Conservation (phyloP, 2,888 invertebrate species). For the Agonopterix subpropinquella region DNA sequence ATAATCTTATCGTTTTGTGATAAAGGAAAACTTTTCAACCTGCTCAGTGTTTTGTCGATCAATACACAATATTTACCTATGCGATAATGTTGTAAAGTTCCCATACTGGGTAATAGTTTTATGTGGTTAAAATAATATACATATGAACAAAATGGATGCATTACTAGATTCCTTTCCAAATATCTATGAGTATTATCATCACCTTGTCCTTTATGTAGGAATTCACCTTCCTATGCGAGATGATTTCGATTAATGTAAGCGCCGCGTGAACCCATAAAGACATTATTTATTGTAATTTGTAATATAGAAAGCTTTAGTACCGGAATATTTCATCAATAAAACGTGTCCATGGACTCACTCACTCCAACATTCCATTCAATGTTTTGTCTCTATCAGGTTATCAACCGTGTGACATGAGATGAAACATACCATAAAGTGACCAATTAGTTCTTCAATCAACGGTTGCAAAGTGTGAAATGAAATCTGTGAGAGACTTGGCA, state of each 20-base stretch:
- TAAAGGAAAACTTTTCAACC: slow-evolving; percentile 47
- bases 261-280: slow-evolving; percentile 1
- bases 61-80: slow-evolving; percentile 23
- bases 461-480: slow-evolving; percentile 45
- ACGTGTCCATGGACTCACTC: background rate
- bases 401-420: slow-evolving; percentile 3
- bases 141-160: too few species aligned
- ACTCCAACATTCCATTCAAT: slow-evolving; percentile 8
- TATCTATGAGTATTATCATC: too few species aligned
- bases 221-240: background rate
- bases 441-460: slow-evolving; percentile 31
- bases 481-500: slow-evolving; percentile 33
- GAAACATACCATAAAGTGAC: slow-evolving; percentile 2
- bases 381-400: background rate
- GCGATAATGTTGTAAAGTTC: background rate
- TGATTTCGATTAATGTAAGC: background rate
- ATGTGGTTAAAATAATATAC: background rate
- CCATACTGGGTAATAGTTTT: background rate
- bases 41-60: slow-evolving; percentile 35
- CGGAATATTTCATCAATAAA: background rate
- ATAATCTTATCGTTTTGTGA: slow-evolving; percentile 63
- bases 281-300: slow-evolving; percentile 2
- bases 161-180: too few species aligned
- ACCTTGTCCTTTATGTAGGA: too few species aligned
- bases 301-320: background rate